These are phyloP conservation scores for Scortum barcoo DNA, from an alignment of 2,113 vertebrate species.

Conservation along the genomic window DNA sequence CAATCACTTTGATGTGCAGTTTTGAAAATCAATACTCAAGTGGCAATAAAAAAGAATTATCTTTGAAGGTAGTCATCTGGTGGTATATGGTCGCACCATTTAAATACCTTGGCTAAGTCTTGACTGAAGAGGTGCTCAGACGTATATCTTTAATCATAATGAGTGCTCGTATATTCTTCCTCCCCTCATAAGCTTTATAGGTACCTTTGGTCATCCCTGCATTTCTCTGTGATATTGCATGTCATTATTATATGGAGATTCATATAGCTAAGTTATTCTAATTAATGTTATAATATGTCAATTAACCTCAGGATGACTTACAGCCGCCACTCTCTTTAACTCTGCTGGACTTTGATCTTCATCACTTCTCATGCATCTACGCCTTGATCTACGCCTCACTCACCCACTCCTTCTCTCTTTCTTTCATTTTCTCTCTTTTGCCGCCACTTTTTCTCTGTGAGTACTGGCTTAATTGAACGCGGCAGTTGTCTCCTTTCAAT, in stretches of 20 bases:
- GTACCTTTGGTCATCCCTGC: conserved; percentile 1
- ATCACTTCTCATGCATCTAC: conserved; percentile 31
- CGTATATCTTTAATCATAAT: conserved; percentile 16
- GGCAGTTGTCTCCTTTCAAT: conserved; percentile 85
- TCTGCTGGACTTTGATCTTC: conserved; percentile 52
- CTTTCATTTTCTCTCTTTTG: conserved; percentile 39
- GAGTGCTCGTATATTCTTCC: not conserved
- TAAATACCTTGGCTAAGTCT: conserved; percentile 4
- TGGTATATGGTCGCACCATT: not conserved
- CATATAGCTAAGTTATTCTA: conserved; percentile 18
- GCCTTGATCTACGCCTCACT: conserved; percentile 38
- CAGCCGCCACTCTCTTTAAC: conserved; percentile 19
- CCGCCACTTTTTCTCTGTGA: conserved; percentile 46
- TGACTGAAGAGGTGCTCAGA: conserved; percentile 9
- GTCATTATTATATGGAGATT: conserved; percentile 31
- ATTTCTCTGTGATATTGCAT: conserved; percentile 20
- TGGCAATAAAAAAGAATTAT: conserved; percentile 16
- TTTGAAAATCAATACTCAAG: not conserved
- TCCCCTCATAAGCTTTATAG: not conserved
- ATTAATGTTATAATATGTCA: conserved; percentile 44
- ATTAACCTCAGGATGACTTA: conserved; percentile 27
- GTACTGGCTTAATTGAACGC: conserved; percentile 75
- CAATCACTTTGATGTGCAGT: not conserved
- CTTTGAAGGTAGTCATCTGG: not conserved
- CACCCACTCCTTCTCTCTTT: not conserved